phyloP scores from a whole-genome alignment of 2,113 vertebrate species.

The Neomonachus schauinslandi region DNA sequence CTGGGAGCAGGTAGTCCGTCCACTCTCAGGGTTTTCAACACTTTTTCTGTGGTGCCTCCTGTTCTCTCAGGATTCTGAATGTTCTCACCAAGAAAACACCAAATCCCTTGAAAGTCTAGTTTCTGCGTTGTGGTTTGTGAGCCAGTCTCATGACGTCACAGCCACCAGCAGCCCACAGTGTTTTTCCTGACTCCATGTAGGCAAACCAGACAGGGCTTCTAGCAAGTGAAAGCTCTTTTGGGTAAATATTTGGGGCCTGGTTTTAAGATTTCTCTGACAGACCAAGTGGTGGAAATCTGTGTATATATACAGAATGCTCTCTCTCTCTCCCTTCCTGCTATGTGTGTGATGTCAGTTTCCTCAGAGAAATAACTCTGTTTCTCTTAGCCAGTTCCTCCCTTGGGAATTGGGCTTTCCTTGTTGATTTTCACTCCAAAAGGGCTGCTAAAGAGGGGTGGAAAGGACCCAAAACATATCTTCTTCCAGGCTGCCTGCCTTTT shows the following conservation, averaged over 20 bases:
- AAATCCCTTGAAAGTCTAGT: conserved; percentile 16
- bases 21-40: not conserved
- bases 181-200: not conserved
- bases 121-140: conserved; percentile 40
- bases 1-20: not conserved
- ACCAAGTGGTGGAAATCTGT: conserved; percentile 1
- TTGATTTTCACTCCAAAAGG: not conserved
- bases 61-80: not conserved
- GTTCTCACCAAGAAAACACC: conserved; percentile 32
- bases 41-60: not conserved
- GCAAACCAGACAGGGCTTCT: not conserved
- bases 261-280: conserved; percentile 49
- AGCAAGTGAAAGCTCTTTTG: conserved; percentile 30
- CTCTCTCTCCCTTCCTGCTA: not conserved
- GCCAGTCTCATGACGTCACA: not conserved
- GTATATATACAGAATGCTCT: not conserved
- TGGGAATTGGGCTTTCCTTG: not conserved
- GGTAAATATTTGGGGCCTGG: not conserved
- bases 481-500: not conserved
- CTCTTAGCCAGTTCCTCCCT: not conserved
- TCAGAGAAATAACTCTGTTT: not conserved
- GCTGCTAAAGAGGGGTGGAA: not conserved
- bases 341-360: not conserved
- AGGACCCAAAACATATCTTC: not conserved
- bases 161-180: not conserved